Base-by-base conservation (phyloP, 2,888 invertebrate species). In the Oxytorus armatus region DNA sequence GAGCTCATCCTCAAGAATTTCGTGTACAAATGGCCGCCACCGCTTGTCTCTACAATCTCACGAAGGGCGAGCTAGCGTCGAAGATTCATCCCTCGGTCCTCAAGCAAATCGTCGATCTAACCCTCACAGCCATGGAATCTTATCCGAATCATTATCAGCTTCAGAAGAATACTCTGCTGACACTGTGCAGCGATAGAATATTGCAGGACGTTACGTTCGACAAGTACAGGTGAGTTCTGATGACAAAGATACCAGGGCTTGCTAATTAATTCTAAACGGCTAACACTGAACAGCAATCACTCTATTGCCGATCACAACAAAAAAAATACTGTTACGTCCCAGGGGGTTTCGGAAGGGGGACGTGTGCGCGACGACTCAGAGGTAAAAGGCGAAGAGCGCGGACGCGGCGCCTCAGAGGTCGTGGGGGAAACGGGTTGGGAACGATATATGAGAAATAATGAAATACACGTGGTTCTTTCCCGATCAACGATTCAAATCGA, bases 11-110 rank as follows among this genome's bases (percentile, higher is more conserved):
- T 3, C 91, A 92, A 55, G 92, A 93, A 83, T 94, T 95, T 83
- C 94, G 94, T 14, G 95, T 96, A 18, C 96, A 96, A 91, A 95
- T 96, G 94, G 95, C 96, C 11, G 95, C 95, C 11, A 96, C 96
- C 1, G 96, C 96, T 16, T 96, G 96, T 88, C 92, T 96, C 18
- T 96, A 96, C 89, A 96, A 96, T 91, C 92, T 96, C 66, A 95
- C 95, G 0, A 94, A 95, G 85, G 94, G 94, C 18, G 95, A 95
- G 84, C 89, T 95, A 7, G 94, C 95, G 0, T 93, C 93, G 76
- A 93, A 93, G 86, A 94, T 96, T 77, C 95, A 95, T 89, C 95
- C 95, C 0, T 92, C 92, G 14, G 92, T 94, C 82, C 92, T 96
- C 63, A 93, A 93, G 82, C 92, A 93, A 85, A 94, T 95, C 55